Evolutionary conservation across 2,888 invertebrate species (phyloP).

Genomic region (Heliothis peltigera): DNA sequence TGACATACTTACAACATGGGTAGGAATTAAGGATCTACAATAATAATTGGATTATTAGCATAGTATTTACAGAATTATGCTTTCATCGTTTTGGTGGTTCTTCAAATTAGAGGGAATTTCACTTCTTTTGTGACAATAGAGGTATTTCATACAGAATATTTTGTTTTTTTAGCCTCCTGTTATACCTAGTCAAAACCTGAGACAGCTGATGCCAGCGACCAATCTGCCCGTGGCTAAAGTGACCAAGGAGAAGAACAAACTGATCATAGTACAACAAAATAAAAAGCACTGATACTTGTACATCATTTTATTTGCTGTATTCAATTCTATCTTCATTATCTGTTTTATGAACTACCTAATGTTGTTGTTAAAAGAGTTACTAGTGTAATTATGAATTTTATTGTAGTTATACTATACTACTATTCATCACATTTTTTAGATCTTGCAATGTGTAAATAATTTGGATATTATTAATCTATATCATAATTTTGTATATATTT

Average conservation of each 20-base stretch:
- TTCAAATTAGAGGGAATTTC: background rate
- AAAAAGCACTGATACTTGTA: conserved; percentile 84
- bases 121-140: background rate
- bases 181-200: conserved; percentile 92
- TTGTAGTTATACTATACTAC: conserved; percentile 18
- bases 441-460: conserved; percentile 41
- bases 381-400: conserved; percentile 38
- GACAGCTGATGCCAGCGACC: conserved; percentile 92
- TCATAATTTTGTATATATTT: conserved; percentile 52
- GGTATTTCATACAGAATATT: background rate
- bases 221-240: conserved; percentile 93
- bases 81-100: too few relatives aligned
- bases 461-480: conserved; percentile 17
- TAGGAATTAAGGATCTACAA: too few relatives aligned
- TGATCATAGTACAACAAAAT: conserved; percentile 93
- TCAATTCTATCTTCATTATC: conserved; percentile 58
- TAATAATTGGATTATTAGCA: too few relatives aligned
- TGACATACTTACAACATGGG: too few relatives aligned
- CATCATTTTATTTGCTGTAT: conserved; percentile 60
- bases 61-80: too few relatives aligned
- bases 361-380: conserved; percentile 40
- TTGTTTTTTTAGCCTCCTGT: conserved; percentile 79
- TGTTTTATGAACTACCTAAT: conserved; percentile 45
- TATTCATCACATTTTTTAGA: conserved; percentile 35
- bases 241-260: conserved; percentile 95